Base-by-base conservation (phyloP, 2,797 vertebrate genomes). In the Austrolebias charrua region DNA sequence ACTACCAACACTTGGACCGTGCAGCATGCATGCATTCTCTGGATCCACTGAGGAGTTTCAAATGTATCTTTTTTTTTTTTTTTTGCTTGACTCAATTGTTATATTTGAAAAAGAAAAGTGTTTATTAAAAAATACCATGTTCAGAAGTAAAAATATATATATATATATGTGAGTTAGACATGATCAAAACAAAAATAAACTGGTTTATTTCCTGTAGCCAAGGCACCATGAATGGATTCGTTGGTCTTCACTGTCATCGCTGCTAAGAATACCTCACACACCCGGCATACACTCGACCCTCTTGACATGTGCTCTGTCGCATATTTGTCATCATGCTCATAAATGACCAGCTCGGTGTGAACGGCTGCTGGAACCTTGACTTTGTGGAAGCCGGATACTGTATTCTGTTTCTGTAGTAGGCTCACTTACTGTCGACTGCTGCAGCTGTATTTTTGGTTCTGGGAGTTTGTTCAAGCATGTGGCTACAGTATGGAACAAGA, bases 221-320 rank as follows among this genome's bases (percentile, higher is more conserved):
- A 70, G 63, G 58, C 51, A 51, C 66, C 81, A 86, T 84, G 75
- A 83, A 86, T 84, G 79, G 80, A 81, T 80, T 65, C 35, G 40
- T 49, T 18, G 60, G 71, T 64, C 71, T 60, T 79, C 74, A 70
- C 80, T 75, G 78, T 84, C 85, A 86, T 77, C 82, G 20, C 66
- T 4, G 79, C 89, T 88, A 89, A 90, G 81, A 91, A 90, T 90
- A 89, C 75, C 80, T 62, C 84, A 73, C 86, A 88, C 88, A 81
- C 88, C 82, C 88, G 50, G 55, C 42, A 24, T 63, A 57, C 70
- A 83, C 81, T 72, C 82, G 68, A 71, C 73, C 79, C 66, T 51
- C 53, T 62, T 78, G 80, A 82, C 84, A 89, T 86, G 80, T 85
- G 66, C 78, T 59, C 68, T 6, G 53, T 45, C 67, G 81, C 74